phyloP scores from a whole-genome alignment of 2,797 vertebrate species.

The Gila robusta region DNA sequence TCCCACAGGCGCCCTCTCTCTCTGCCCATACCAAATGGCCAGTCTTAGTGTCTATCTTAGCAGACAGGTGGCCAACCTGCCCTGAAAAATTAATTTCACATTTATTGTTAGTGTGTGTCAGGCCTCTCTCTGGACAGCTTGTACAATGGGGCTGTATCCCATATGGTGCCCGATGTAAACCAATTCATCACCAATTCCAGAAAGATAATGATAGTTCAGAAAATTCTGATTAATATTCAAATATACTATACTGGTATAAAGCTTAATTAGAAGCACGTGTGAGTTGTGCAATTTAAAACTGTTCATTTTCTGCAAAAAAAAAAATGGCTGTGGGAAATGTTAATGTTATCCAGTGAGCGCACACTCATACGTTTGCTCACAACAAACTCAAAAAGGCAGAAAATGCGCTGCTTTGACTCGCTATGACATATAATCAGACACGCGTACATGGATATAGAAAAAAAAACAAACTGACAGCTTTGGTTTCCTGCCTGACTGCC shows the following conservation, averaged over 20 bases:
- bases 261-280: conserved; percentile 12
- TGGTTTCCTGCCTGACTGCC: conserved; percentile 70
- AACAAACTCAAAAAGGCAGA: conserved; percentile 40
- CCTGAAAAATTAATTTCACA: conserved; percentile 67
- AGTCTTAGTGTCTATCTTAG: conserved; percentile 64
- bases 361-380: background rate
- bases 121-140: conserved; percentile 58
- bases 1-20: conserved; percentile 63
- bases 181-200: conserved; percentile 48
- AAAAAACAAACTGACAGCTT: conserved; percentile 67
- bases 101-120: conserved; percentile 70
- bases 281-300: conserved; percentile 9
- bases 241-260: background rate
- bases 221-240: conserved; percentile 19
- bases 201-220: conserved; percentile 34
- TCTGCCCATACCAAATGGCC: conserved; percentile 66
- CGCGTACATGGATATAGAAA: conserved; percentile 61
- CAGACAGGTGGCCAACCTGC: conserved; percentile 74
- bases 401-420: conserved; percentile 60
- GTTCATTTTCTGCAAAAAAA: background rate
- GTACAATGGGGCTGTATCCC: conserved; percentile 45
- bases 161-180: conserved; percentile 60
- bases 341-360: background rate
- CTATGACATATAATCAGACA: conserved; percentile 69
- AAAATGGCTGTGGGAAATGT: conserved; percentile 16